Evolutionary conservation across 1,140 invertebrate genomes (phyloP), one percentile per base, ranked within the genome.

Genomic region (Drosophila sproati): DNA sequence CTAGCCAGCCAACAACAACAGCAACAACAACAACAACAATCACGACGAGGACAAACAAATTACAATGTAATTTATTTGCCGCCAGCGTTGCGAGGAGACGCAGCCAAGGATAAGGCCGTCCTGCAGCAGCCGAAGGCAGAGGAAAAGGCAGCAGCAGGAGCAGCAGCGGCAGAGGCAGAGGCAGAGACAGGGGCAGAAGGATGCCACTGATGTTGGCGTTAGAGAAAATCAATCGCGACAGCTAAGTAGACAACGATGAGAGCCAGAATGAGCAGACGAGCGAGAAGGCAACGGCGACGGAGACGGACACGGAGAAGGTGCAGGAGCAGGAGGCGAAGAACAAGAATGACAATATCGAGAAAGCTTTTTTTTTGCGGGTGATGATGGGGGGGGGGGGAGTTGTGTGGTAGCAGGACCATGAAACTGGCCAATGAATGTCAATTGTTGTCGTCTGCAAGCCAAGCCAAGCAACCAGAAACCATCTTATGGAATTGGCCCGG

Each of bases 51-150:
- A 75, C 71, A 91, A 89, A 91, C 89, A 91, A 91, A 91, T 91
- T 91, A 91, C 89, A 86, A 80, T 85, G 81, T 89, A 88, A 91
- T 91, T 91, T 91, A 91, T 91, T 91, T 89, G 85, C 69, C 80
- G 80, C 85, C 85, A 81, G 57, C 57, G 52, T 62, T 62, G 69
- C 56, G 50, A 60, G 41, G 20, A 68, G 63, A 51, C 48, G 50
- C 56, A 48, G 54, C 32, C 39, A 55, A 62, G 50, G 50, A 70
- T 47, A 52, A 60, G 20, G 48, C 43, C 39, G 20, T 20, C 20
- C 20, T 20, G 20, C 20, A 20, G 20, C 20, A 20, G 20, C 20
- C 20, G 20, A 20, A 20, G 20, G 20, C 20, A 20, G 20, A 20
- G 20, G 20, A 20, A 1, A 12, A 7, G 47, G n/a, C 12, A 52